Evolutionary conservation across 2,113 vertebrate species (phyloP).

Genomic region (Accipiter cooperii): DNA sequence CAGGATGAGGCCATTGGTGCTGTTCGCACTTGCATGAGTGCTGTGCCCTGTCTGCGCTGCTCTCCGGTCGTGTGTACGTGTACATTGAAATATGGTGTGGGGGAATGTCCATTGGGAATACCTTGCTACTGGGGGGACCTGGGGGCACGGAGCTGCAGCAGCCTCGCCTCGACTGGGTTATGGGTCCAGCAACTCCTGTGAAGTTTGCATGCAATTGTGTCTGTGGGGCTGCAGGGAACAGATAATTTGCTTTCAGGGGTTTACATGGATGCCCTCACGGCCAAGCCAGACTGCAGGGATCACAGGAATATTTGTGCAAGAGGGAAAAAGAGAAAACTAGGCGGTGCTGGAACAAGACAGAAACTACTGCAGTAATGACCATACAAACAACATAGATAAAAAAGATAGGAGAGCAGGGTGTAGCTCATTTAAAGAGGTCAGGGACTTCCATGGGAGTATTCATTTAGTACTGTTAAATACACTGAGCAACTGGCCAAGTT

Average conservation of each 20-base stretch:
- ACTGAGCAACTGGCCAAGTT: background rate
- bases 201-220: background rate
- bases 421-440: background rate
- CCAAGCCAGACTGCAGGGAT: background rate
- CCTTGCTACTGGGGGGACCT: fast-evolving
- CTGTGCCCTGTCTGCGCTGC: background rate
- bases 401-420: background rate
- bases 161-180: background rate
- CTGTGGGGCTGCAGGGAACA: background rate
- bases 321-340: background rate
- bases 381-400: background rate
- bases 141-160: background rate
- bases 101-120: background rate
- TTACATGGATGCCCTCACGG: background rate
- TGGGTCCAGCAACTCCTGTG: background rate
- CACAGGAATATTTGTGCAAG: background rate
- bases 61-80: fast-evolving
- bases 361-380: background rate
- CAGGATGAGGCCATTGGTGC: background rate
- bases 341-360: background rate
- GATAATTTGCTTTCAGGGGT: background rate
- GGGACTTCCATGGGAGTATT: background rate
- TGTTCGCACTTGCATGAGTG: fast-evolving
- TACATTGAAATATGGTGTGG: background rate
- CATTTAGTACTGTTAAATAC: background rate